phyloP scores from a whole-genome alignment of 2,113 vertebrate genomes.

The Perognathus longimembris region DNA sequence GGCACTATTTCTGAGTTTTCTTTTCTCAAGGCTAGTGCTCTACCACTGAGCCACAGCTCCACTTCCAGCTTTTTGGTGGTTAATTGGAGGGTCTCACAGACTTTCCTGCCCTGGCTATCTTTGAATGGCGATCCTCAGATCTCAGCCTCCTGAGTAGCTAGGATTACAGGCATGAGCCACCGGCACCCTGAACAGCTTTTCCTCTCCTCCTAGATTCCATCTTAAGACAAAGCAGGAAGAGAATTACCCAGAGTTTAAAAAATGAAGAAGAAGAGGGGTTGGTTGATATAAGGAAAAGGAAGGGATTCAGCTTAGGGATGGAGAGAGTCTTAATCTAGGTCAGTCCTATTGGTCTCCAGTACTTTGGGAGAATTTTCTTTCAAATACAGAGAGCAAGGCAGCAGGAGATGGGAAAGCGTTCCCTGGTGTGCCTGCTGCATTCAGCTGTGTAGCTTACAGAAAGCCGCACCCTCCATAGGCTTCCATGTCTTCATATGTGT shows the following conservation, averaged over 20 bases:
- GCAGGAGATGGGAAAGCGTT: background rate
- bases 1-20: too few relatives aligned
- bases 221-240: background rate
- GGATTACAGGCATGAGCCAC: too few relatives aligned
- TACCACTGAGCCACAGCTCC: too few relatives aligned
- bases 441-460: background rate
- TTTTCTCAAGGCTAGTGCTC: too few relatives aligned
- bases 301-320: background rate
- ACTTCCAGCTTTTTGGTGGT: too few relatives aligned
- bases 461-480: background rate
- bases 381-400: background rate
- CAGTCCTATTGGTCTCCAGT: background rate
- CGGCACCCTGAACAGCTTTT: background rate
- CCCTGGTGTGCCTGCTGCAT: background rate
- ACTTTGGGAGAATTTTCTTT: background rate
- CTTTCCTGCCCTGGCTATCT: too few relatives aligned
- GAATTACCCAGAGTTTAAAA: background rate
- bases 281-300: background rate
- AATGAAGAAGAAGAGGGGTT: background rate
- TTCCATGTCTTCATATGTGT: background rate
- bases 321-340: background rate
- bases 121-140: too few relatives aligned
- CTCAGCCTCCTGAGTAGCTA: too few relatives aligned
- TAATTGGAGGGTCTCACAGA: too few relatives aligned
- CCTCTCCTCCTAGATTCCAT: background rate